Percentiles rank a stretch among this genome's conserved stretches.
These are phyloP conservation scores for Philereme transversata DNA, from an alignment of 2,888 invertebrate genomes.

Conservation along the genomic window DNA sequence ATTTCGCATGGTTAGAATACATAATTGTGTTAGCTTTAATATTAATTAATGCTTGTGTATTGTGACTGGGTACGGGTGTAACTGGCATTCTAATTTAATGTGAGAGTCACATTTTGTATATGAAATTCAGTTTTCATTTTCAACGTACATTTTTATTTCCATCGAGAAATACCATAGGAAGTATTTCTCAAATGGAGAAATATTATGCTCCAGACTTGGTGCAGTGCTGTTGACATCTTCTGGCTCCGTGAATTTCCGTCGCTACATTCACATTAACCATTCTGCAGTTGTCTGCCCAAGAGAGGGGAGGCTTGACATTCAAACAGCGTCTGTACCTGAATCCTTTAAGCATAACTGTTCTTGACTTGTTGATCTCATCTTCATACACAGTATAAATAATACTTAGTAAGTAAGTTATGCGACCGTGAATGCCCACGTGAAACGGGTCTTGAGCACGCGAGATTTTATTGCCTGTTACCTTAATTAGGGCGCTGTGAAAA, in stretches of 20 bases:
- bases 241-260: neutral
- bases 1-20: slow-evolving; percentile 37
- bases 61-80: slow-evolving; percentile 12
- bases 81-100: slow-evolving; percentile 14
- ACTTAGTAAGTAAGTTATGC: slow-evolving; percentile 41
- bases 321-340: slow-evolving; percentile 22
- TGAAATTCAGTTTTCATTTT: neutral
- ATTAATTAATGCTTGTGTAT: slow-evolving; percentile 26
- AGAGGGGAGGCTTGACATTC: slow-evolving; percentile 22
- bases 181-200: neutral
- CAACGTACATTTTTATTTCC: neutral
- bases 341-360: slow-evolving; percentile 27
- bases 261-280: slow-evolving; percentile 11
- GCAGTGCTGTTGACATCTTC: too few relatives aligned
- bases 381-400: slow-evolving; percentile 30
- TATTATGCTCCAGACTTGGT: too few relatives aligned
- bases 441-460: slow-evolving; percentile 65
- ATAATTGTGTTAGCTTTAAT: slow-evolving; percentile 30
- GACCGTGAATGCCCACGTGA: slow-evolving; percentile 52
- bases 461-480: slow-evolving; percentile 62
- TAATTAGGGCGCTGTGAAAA: slow-evolving; percentile 55
- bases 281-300: slow-evolving; percentile 12
- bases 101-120: slow-evolving; percentile 1
- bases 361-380: slow-evolving; percentile 59
- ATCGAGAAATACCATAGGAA: neutral